Percentiles rank a stretch among this genome's conserved stretches.
Evolutionary conservation across 2,888 invertebrate genomes (phyloP).

Genomic region (Opisthograptis luteolata): DNA sequence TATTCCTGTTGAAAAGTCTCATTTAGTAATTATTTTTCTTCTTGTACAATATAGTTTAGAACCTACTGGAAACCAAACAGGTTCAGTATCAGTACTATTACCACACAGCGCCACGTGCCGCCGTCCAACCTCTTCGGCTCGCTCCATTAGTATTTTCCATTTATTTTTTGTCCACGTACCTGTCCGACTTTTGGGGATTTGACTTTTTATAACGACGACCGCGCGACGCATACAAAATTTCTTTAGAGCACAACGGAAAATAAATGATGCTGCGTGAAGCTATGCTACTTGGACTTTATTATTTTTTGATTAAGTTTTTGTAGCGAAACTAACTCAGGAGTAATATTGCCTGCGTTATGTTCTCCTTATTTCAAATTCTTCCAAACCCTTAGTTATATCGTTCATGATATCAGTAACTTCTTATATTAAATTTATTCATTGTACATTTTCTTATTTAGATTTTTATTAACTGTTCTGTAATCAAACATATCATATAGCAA

Average conservation of each 20-base stretch:
- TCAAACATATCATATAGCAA: not conserved
- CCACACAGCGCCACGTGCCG: slow-evolving; percentile 54
- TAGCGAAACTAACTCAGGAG: slow-evolving; percentile 20
- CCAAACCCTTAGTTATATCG: not conserved
- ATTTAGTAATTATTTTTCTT: too few relatives aligned
- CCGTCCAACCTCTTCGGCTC: slow-evolving; percentile 71
- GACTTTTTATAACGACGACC: slow-evolving; percentile 75
- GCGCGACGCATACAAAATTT: slow-evolving; percentile 82
- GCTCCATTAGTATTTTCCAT: slow-evolving; percentile 84
- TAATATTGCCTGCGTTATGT: not conserved
- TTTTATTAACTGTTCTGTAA: not conserved
- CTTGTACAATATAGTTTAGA: too few relatives aligned
- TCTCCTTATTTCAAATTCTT: not conserved
- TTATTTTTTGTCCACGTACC: slow-evolving; percentile 84
- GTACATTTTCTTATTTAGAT: not conserved
- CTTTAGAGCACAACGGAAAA: slow-evolving; percentile 73
- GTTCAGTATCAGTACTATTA: slow-evolving; percentile 50
- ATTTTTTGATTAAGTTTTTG: slow-evolving; percentile 72
- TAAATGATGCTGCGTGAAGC: slow-evolving; percentile 76
- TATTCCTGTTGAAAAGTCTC: too few relatives aligned
- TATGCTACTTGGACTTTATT: slow-evolving; percentile 63
- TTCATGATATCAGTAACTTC: not conserved
- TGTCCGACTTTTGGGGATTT: slow-evolving; percentile 81
- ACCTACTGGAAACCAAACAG: slow-evolving; percentile 5
- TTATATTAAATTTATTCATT: too few relatives aligned